Evolutionary conservation across 2,113 vertebrate species (phyloP).

Genomic region (Raja brachyura): DNA sequence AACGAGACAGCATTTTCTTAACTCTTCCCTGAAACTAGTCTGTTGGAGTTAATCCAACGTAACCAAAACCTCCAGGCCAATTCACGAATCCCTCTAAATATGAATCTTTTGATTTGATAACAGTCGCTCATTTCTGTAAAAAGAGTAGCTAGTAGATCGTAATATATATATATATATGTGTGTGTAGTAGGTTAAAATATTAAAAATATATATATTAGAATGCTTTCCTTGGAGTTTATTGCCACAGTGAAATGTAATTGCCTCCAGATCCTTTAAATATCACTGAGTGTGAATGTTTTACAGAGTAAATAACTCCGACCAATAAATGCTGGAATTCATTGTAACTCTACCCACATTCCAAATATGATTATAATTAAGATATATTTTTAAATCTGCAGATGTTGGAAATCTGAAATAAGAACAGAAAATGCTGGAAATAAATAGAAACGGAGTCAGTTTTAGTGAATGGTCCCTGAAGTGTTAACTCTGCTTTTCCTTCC

Average conservation of each 20-base stretch:
- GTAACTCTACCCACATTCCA: no score
- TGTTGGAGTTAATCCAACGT: neutral
- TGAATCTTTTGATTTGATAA: conserved; percentile 7
- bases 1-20: neutral
- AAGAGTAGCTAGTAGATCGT: neutral
- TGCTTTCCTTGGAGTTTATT: neutral
- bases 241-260: neutral
- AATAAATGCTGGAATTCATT: no score
- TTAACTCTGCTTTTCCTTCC: no score
- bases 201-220: neutral
- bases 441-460: no score
- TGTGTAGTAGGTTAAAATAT: no score
- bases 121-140: neutral
- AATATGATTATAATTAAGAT: no score
- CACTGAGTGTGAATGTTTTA: neutral
- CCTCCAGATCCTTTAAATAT: neutral
- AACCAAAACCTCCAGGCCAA: no score
- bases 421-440: no score
- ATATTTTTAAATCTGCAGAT: no score
- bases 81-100: neutral
- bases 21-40: neutral
- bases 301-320: neutral
- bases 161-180: neutral
- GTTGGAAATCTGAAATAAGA: no score
- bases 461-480: no score